Conservation (phyloP, 2,888 invertebrate species). For the Fragum whitleyi region DNA sequence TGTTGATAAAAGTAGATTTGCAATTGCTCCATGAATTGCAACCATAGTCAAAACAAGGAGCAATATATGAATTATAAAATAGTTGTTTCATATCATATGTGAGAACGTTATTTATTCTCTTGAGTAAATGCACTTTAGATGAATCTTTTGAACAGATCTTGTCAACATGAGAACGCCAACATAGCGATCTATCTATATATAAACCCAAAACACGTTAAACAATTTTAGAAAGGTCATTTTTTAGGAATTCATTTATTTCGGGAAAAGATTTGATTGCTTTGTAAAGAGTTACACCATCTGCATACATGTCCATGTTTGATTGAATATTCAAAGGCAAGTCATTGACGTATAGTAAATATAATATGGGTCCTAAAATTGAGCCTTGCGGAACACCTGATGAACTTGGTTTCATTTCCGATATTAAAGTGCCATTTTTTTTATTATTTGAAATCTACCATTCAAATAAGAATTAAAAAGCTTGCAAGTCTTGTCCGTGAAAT, state of each 20-base stretch:
- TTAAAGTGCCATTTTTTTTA: background rate
- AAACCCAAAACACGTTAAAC: background rate
- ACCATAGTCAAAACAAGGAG: background rate
- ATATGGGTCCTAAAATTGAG: background rate
- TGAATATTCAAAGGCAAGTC: background rate
- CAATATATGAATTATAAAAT: background rate
- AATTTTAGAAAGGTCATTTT: background rate
- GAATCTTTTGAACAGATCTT: background rate
- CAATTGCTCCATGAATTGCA: background rate
- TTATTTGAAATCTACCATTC: background rate
- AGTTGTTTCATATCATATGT: background rate
- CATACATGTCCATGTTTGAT: background rate
- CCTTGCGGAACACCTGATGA: conserved; percentile 6
- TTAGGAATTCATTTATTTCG: background rate
- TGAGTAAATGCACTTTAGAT: background rate
- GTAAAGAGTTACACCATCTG: background rate
- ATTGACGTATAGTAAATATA: background rate
- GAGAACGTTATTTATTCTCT: background rate
- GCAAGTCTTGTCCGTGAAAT: background rate
- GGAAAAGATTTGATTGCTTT: background rate
- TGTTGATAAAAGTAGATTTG: background rate
- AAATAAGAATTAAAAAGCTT: background rate
- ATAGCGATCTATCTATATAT: background rate
- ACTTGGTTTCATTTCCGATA: background rate
- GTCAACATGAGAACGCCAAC: background rate